Evolutionary conservation across 2,888 invertebrate species (phyloP).

Genomic region (Chloromyia formosa): DNA sequence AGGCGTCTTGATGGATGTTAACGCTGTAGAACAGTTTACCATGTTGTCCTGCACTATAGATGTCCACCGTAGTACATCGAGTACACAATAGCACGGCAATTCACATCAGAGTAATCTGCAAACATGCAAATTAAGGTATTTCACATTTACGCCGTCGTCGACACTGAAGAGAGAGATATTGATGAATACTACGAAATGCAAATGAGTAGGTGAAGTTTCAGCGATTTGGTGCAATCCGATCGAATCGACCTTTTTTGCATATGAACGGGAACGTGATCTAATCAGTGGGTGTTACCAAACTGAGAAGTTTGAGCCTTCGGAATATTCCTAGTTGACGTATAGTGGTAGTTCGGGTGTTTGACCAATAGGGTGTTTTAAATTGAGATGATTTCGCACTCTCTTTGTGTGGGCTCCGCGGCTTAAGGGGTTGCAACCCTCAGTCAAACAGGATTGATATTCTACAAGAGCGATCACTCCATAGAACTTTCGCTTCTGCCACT

Average conservation of each 20-base stretch:
- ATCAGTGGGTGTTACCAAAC: neutral
- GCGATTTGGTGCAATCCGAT: conserved; percentile 29
- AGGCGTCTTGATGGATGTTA: conserved; percentile 47
- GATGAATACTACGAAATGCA: conserved; percentile 43
- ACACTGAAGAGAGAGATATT: conserved; percentile 14
- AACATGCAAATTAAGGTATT: conserved; percentile 46
- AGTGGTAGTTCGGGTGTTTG: too few relatives aligned
- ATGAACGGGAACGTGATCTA: neutral
- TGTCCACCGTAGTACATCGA: too few relatives aligned
- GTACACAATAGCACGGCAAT: neutral
- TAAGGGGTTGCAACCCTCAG: too few relatives aligned
- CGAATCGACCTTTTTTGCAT: conserved; percentile 6
- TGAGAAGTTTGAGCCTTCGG: too few relatives aligned
- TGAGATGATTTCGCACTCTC: too few relatives aligned
- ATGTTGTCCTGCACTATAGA: conserved; percentile 5
- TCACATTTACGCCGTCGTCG: conserved; percentile 15
- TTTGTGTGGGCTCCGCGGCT: too few relatives aligned
- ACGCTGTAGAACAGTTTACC: conserved; percentile 6
- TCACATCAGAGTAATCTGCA: conserved; percentile 8
- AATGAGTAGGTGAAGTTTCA: conserved; percentile 30
- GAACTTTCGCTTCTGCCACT: too few relatives aligned
- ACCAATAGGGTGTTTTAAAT: too few relatives aligned
- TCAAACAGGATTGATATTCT: too few relatives aligned
- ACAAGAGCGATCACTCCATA: too few relatives aligned
- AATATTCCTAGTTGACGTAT: too few relatives aligned